A percentile compares a stretch with the other conserved stretches of the same genome.
phyloP scores from a whole-genome alignment of 2,113 vertebrate genomes.

The Callospermophilus lateralis region DNA sequence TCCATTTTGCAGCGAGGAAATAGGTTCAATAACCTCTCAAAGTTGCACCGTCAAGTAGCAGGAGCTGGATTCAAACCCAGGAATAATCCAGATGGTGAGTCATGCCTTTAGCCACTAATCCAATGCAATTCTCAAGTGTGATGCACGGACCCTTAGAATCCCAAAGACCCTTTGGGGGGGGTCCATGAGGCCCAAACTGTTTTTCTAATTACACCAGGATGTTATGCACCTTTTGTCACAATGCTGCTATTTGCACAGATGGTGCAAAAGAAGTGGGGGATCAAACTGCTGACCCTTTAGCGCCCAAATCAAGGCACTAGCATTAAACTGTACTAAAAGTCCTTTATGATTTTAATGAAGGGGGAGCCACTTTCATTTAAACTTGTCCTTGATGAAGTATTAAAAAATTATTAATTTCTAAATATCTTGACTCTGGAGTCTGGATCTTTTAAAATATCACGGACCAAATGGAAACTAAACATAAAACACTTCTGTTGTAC shows the following conservation, averaged over 20 bases:
- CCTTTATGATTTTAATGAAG: neutral
- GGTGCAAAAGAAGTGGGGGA: neutral
- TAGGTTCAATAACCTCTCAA: neutral
- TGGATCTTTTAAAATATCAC: neutral
- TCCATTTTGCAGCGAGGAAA: neutral
- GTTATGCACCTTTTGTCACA: neutral
- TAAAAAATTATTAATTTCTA: conserved; percentile 3
- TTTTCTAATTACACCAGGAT: neutral
- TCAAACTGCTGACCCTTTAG: neutral
- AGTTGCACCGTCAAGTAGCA: neutral
- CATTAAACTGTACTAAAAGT: neutral
- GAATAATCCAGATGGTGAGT: neutral
- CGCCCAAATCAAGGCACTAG: neutral
- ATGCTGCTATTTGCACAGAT: neutral
- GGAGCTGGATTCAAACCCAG: neutral
- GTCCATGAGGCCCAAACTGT: neutral
- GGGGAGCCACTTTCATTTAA: neutral
- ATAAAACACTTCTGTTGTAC: neutral
- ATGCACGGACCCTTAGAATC: neutral
- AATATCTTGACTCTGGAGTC: neutral
- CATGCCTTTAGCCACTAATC: neutral
- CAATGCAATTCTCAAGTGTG: neutral
- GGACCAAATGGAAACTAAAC: neutral
- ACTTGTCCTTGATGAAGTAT: neutral
- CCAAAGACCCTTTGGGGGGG: neutral